These are phyloP conservation scores for Myiagra hebetior DNA, from an alignment of 2,113 vertebrate species.

Conservation along the genomic window DNA sequence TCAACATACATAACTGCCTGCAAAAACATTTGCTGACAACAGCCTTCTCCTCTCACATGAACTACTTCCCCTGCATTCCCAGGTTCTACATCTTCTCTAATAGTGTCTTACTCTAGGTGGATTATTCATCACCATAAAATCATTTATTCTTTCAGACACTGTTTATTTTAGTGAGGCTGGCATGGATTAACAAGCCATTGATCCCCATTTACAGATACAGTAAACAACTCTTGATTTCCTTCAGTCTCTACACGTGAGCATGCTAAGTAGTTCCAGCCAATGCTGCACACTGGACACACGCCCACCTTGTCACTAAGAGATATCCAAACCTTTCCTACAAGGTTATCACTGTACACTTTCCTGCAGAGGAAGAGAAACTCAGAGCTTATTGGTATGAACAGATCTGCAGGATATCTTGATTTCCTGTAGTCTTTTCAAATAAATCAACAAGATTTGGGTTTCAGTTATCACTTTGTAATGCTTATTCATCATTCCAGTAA, in stretches of 20 bases:
- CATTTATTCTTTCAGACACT: constrained; percentile 6
- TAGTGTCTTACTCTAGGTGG: not conserved
- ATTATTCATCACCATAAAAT: constrained; percentile 43
- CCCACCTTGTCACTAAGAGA: not conserved
- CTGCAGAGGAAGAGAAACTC: not conserved
- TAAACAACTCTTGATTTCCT: constrained; percentile 45
- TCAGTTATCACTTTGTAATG: not conserved
- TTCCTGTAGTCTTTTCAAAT: not conserved
- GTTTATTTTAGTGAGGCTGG: constrained; percentile 49
- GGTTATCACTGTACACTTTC: not conserved
- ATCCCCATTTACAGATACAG: constrained; percentile 15
- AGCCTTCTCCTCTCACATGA: not conserved
- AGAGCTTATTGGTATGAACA: not conserved
- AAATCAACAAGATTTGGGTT: not conserved
- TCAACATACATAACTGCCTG: not conserved
- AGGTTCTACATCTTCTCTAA: not conserved
- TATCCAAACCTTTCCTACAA: not conserved
- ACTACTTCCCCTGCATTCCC: not conserved
- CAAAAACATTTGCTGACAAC: not conserved
- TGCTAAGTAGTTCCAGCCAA: constrained; percentile 2
- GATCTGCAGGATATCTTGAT: not conserved
- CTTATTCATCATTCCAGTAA: not conserved
- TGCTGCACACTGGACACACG: rapidly evolving
- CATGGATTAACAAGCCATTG: constrained; percentile 44
- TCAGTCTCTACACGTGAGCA: not conserved